Evolutionary conservation across 2,797 vertebrate genomes (phyloP).

Genomic region (Spondyliosoma cantharus): DNA sequence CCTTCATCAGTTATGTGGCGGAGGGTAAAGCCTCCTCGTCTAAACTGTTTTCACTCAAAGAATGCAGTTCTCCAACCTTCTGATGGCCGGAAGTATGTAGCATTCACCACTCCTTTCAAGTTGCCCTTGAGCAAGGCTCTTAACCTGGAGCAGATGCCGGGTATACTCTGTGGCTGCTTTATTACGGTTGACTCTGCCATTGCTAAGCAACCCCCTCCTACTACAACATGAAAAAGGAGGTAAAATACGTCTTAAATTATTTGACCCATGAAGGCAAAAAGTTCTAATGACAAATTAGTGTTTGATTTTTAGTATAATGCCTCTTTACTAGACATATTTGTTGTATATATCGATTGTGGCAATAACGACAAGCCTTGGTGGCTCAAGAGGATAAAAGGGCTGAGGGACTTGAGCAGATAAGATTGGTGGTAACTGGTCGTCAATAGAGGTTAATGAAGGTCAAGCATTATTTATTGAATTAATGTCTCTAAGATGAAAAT

Average conservation of each 20-base stretch:
- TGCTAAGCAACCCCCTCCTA: background rate
- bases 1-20: slow-evolving; percentile 46
- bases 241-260: background rate
- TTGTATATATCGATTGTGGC: slow-evolving; percentile 8
- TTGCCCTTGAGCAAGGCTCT: slow-evolving; percentile 55
- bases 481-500: slow-evolving; percentile 17
- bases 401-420: background rate
- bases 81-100: slow-evolving; percentile 28
- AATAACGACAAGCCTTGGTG: background rate
- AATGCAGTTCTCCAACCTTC: slow-evolving; percentile 22
- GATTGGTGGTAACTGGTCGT: slow-evolving; percentile 4
- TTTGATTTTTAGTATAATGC: background rate
- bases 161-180: slow-evolving; percentile 21
- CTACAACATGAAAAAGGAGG: background rate
- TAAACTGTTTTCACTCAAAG: slow-evolving; percentile 21
- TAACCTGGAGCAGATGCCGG: slow-evolving; percentile 13
- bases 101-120: slow-evolving; percentile 32
- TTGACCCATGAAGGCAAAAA: background rate
- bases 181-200: background rate
- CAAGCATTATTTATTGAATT: slow-evolving; percentile 19
- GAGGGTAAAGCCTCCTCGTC: slow-evolving; percentile 38
- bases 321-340: background rate
- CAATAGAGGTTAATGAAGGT: slow-evolving; percentile 51
- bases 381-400: slow-evolving; percentile 1
- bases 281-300: background rate